A percentile compares a stretch with the other conserved stretches of the same genome.
Evolutionary conservation across 2,113 vertebrate species (phyloP).

Genomic region (Toxotes chatareus): DNA sequence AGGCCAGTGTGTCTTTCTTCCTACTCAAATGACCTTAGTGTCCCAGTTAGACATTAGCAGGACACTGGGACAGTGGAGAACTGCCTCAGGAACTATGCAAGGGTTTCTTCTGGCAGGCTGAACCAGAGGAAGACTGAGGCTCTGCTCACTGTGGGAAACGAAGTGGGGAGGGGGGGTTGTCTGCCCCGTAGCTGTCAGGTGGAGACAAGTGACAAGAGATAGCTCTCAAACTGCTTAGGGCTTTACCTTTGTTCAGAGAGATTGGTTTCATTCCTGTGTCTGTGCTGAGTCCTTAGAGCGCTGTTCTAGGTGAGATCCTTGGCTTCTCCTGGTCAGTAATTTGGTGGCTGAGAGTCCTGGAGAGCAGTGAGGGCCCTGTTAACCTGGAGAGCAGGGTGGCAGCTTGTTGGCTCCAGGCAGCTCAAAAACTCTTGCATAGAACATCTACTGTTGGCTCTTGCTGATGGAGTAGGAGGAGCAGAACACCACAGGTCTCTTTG

Average conservation of each 20-base stretch:
- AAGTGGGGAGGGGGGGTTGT: background rate
- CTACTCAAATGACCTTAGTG: conserved; percentile 21
- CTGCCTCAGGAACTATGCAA: conserved; percentile 22
- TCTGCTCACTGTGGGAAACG: conserved; percentile 19
- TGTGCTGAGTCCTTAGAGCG: background rate
- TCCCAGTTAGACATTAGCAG: conserved; percentile 29
- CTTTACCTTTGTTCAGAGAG: background rate
- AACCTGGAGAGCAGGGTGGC: conserved; percentile 49
- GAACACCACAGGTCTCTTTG: conserved; percentile 45
- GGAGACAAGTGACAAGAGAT: background rate
- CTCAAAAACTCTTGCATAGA: conserved; percentile 31
- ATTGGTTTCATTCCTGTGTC: background rate
- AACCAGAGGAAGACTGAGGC: conserved; percentile 6
- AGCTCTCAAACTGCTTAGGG: background rate
- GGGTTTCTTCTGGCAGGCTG: conserved; percentile 3
- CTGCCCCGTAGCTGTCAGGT: conserved; percentile 14
- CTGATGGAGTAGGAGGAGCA: conserved; percentile 46
- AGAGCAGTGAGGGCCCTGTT: conserved; percentile 25
- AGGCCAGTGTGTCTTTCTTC: conserved; percentile 41
- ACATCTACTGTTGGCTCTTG: conserved; percentile 58
- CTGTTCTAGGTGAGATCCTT: background rate
- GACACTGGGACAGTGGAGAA: conserved; percentile 33
- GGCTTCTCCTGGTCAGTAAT: conserved; percentile 1
- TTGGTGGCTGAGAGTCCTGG: conserved; percentile 1
- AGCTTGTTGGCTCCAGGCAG: conserved; percentile 47